These are phyloP conservation scores for Anorthoa munda DNA, from an alignment of 2,888 invertebrate genomes.

Conservation along the genomic window DNA sequence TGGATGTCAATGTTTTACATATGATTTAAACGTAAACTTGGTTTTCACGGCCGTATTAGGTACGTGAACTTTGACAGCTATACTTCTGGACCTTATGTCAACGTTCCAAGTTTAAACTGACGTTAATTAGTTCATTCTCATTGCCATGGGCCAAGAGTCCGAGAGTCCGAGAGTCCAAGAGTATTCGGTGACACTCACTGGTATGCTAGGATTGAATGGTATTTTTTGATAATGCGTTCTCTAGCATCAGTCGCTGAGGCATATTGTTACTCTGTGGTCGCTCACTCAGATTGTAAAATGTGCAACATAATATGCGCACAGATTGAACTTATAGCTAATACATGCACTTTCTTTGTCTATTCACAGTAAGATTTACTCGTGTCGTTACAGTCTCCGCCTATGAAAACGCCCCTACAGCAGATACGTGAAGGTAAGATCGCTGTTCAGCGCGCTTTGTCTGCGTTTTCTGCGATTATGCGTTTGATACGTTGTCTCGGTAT, in stretches of 20 bases:
- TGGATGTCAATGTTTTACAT: too few species aligned
- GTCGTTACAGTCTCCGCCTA: slow-evolving; percentile 73
- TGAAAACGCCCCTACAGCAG: slow-evolving; percentile 54
- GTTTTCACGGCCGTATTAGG: too few species aligned
- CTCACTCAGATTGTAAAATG: slow-evolving; percentile 35
- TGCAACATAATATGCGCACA: slow-evolving; percentile 22
- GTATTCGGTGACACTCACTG: too few species aligned
- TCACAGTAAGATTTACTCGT: slow-evolving; percentile 73
- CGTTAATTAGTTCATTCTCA: too few species aligned
- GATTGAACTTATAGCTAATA: slow-evolving; percentile 32
- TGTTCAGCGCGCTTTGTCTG: slow-evolving; percentile 50
- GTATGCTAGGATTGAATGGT: too few species aligned
- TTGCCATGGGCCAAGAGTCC: too few species aligned
- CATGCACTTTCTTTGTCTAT: slow-evolving; percentile 73
- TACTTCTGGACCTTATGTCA: too few species aligned
- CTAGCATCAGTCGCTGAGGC: not conserved
- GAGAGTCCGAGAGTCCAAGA: too few species aligned
- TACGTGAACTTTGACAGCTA: too few species aligned
- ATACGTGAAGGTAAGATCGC: slow-evolving; percentile 46
- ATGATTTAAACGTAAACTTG: too few species aligned
- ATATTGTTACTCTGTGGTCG: slow-evolving; percentile 29
- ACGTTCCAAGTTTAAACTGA: too few species aligned
- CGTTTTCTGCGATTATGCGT: slow-evolving; percentile 7
- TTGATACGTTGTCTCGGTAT: not conserved
- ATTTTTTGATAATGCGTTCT: not conserved